These are phyloP conservation scores for Macrophya annulata DNA, from an alignment of 2,888 invertebrate species.

Conservation along the genomic window DNA sequence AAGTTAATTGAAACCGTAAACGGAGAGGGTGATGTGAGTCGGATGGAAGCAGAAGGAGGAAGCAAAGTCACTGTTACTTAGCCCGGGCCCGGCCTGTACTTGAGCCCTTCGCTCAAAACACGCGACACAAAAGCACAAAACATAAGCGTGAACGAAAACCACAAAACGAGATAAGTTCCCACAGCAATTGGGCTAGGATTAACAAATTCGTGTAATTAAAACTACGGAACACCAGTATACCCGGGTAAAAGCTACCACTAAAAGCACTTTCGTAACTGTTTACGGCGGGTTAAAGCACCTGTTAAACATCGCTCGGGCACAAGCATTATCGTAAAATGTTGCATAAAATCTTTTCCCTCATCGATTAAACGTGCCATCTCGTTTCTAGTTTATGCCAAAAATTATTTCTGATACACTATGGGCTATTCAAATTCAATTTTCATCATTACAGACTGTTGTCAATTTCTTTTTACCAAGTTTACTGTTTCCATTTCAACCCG, in stretches of 20 bases:
- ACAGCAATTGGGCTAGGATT: background rate
- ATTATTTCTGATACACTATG: background rate
- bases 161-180: constrained; percentile 7
- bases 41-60: background rate
- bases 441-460: background rate
- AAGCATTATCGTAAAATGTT: constrained; percentile 33
- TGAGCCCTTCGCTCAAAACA: background rate
- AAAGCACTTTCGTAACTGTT: constrained; percentile 52
- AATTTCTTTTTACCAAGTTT: background rate
- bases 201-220: constrained; percentile 48
- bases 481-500: background rate
- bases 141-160: background rate
- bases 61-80: constrained; percentile 16
- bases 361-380: background rate
- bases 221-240: background rate
- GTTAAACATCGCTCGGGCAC: constrained; percentile 20
- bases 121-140: background rate
- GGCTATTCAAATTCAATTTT: background rate
- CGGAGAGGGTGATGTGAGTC: background rate
- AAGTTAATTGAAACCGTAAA: constrained; percentile 28
- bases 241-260: background rate
- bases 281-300: constrained; percentile 40
- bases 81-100: background rate
- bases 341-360: constrained; percentile 22
- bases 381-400: background rate